These are phyloP conservation scores for Cylas formicarius DNA, from an alignment of 1,140 invertebrate species.

Conservation along the genomic window DNA sequence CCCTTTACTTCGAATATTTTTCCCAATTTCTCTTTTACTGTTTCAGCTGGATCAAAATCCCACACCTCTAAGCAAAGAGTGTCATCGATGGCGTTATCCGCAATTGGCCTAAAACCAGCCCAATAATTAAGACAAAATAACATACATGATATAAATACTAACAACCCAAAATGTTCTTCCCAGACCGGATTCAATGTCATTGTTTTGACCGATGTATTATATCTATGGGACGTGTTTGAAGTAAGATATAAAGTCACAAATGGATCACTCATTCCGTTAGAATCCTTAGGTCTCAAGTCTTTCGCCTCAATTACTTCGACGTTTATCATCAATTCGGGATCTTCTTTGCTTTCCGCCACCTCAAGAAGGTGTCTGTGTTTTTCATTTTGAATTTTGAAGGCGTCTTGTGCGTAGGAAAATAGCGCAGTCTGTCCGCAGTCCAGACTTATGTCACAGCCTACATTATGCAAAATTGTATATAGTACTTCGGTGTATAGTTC, in stretches of 20 bases:
- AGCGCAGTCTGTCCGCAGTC: constrained; percentile 63
- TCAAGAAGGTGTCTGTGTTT: constrained; percentile 63
- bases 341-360: constrained; percentile 66
- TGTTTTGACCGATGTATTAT: constrained; percentile 85
- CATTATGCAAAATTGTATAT: constrained; percentile 89
- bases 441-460: constrained; percentile 62
- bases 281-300: constrained; percentile 88
- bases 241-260: constrained; percentile 81
- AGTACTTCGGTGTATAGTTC: constrained; percentile 88
- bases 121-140: constrained; percentile 12
- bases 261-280: constrained; percentile 93
- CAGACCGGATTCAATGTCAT: constrained; percentile 84
- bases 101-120: constrained; percentile 52
- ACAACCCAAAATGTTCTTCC: constrained; percentile 97
- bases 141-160: constrained; percentile 47
- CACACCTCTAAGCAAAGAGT: constrained; percentile 66
- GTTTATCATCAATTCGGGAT: constrained; percentile 87
- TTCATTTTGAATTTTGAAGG: constrained; percentile 74
- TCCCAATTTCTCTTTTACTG: constrained; percentile 76
- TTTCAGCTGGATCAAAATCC: constrained; percentile 88
- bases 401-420: constrained; percentile 77
- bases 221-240: constrained; percentile 65
- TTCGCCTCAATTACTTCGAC: constrained; percentile 89
- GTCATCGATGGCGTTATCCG: constrained; percentile 56
- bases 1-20: constrained; percentile 79